Evolutionary conservation across 2,113 vertebrate genomes (phyloP).

Genomic region (Picathartes gymnocephalus): DNA sequence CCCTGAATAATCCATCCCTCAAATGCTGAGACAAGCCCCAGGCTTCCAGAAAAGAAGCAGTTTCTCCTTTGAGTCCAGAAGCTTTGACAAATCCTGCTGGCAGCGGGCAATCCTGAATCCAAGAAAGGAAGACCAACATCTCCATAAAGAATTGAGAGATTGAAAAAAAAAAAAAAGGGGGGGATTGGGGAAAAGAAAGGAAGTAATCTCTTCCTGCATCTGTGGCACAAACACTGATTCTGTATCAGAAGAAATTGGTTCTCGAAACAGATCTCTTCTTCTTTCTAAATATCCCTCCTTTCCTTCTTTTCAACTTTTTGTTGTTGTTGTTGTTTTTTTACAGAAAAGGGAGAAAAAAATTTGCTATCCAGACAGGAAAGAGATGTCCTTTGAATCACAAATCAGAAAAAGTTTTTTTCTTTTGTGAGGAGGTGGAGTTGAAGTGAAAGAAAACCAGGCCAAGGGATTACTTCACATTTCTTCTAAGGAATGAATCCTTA

Average conservation of each 20-base stretch:
- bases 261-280: neutral
- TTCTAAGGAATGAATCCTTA: neutral
- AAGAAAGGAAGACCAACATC: neutral
- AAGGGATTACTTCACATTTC: slow-evolving; percentile 15
- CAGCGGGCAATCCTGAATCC: neutral
- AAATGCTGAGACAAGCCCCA: neutral
- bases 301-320: neutral
- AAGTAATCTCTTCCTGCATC: neutral
- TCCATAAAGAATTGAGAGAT: neutral
- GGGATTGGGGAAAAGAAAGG: neutral
- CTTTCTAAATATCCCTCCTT: neutral
- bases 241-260: neutral
- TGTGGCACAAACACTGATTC: neutral
- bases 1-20: neutral
- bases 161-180: neutral
- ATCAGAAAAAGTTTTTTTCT: neutral
- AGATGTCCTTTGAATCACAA: slow-evolving; percentile 3
- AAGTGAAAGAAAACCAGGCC: slow-evolving; percentile 22
- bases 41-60: neutral
- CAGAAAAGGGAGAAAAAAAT: neutral
- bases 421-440: neutral
- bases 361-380: neutral
- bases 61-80: neutral
- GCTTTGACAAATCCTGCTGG: neutral
- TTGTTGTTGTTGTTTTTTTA: neutral